Conservation (phyloP, 2,797 vertebrate genomes). For the Phrynocephalus guinanensis region DNA sequence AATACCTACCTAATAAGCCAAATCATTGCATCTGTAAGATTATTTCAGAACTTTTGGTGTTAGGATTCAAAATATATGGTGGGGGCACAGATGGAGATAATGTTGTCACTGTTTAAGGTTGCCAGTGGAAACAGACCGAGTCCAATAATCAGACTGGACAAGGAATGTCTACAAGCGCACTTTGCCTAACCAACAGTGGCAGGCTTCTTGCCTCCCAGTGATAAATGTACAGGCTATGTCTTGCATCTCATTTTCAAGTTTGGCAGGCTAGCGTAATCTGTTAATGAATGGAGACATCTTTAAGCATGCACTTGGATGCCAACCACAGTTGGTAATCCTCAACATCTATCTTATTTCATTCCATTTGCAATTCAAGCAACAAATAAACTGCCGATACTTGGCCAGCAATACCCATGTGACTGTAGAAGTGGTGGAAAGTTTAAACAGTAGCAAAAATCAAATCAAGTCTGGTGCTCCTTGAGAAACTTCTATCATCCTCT, state of each 20-base stretch:
- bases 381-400: conserved; percentile 57
- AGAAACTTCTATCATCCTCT: conserved; percentile 53
- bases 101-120: conserved; percentile 61
- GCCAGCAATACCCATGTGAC: conserved; percentile 50
- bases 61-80: conserved; percentile 47
- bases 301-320: conserved; percentile 65
- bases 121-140: conserved; percentile 67
- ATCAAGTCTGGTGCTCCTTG: conserved; percentile 30
- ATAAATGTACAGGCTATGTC: conserved; percentile 72
- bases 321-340: conserved; percentile 73
- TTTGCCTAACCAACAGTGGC: conserved; percentile 66
- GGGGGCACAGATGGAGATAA: conserved; percentile 62
- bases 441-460: conserved; percentile 45
- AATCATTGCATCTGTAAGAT: conserved; percentile 38
- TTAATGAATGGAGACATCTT: conserved; percentile 79
- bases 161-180: conserved; percentile 65
- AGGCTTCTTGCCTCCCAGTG: conserved; percentile 66
- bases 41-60: conserved; percentile 53
- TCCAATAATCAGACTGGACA: conserved; percentile 67
- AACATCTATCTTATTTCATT: conserved; percentile 70
- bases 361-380: conserved; percentile 65
- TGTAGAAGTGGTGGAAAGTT: conserved; percentile 58
- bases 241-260: conserved; percentile 72
- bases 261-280: conserved; percentile 72
- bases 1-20: conserved; percentile 40